Evolutionary conservation across 2,888 invertebrate species (phyloP), one percentile per base, ranked within the genome.

Genomic region (Fissipunctia ypsillon): DNA sequence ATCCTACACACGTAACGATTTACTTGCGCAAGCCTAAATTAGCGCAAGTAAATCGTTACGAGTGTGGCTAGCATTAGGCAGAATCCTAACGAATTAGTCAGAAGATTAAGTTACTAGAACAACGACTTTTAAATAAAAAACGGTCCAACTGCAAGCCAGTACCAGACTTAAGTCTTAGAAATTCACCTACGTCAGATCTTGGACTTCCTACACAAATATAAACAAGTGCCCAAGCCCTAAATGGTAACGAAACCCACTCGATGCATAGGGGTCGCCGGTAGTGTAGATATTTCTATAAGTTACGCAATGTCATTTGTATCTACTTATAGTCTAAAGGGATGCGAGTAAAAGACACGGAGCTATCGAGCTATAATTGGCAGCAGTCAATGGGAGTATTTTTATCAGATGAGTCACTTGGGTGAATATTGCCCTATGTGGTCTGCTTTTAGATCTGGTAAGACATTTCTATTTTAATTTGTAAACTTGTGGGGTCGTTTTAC

Each of bases 341-440:
- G 45, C 28, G 41, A 56, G 45, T 38, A 35, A 50, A 80, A 81
- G 64, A 73, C 63, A 59, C 22, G 12, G 28, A 43, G 38, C 50
- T 67, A 68, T 59, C 38, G 45, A 12, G 54, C 68, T 83, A 79
- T 83, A 73, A 69, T 59, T 56, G 64, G 67, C 50, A 14, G 41
- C 60, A 61, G 82, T 82, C 82, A 84, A 80, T 82, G 76, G 67
- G 45, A 35, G 48, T 82, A 84, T 76, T 72, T 72, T 57, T 61
- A 54, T 61, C 57, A 41, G 14, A 43, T 50, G 25, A 65, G 25
- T 64, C 70, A 76, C 66, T 50, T 52, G 57, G 35, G 14, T 66
- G 28, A 41, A 45, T 38, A 60, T 56, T 50, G 22, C 71, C 59
- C 79, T 65, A 31, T 48, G 25, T 14, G 22, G 35, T 73, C 43